A percentile compares a stretch with the other conserved stretches of the same genome.
Evolutionary conservation across 2,888 invertebrate species (phyloP).

Genomic region (Nemotelus pantherinus): DNA sequence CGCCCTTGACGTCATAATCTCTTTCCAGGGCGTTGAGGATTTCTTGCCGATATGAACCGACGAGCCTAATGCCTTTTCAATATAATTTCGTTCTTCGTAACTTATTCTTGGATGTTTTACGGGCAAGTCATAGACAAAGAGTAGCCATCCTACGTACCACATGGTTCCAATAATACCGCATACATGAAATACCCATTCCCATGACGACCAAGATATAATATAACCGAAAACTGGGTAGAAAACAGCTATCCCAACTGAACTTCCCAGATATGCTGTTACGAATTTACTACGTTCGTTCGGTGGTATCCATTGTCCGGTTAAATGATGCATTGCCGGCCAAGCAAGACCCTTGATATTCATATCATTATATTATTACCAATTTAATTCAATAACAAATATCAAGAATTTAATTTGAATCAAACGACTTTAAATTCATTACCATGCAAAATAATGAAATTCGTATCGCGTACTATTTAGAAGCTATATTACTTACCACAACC

Average conservation of each 20-base stretch:
- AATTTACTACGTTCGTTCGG: constrained; percentile 80
- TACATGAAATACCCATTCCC: constrained; percentile 78
- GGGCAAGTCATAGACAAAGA: constrained; percentile 73
- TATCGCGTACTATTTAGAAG: too few species aligned
- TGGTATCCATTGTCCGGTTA: constrained; percentile 85
- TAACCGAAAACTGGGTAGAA: constrained; percentile 78
- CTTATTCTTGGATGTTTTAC: constrained; percentile 73
- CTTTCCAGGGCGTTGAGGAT: constrained; percentile 71
- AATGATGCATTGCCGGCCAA: constrained; percentile 82
- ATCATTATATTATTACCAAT: constrained; percentile 8
- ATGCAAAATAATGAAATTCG: too few species aligned
- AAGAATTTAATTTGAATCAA: neutral
- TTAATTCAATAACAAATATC: neutral
- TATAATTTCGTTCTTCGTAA: constrained; percentile 69
- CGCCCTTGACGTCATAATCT: constrained; percentile 69
- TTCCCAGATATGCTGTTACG: constrained; percentile 72
- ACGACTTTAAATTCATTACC: too few species aligned
- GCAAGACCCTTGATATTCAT: constrained; percentile 67
- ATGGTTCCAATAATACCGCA: constrained; percentile 70
- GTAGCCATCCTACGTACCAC: constrained; percentile 75
- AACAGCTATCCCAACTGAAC: constrained; percentile 73
- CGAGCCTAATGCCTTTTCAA: constrained; percentile 68
- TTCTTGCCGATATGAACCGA: constrained; percentile 56
- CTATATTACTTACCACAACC: constrained; percentile 68
- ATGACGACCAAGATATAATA: constrained; percentile 72